phyloP scores from a whole-genome alignment of 1,140 invertebrate genomes.

The Drosophila kikkawai region DNA sequence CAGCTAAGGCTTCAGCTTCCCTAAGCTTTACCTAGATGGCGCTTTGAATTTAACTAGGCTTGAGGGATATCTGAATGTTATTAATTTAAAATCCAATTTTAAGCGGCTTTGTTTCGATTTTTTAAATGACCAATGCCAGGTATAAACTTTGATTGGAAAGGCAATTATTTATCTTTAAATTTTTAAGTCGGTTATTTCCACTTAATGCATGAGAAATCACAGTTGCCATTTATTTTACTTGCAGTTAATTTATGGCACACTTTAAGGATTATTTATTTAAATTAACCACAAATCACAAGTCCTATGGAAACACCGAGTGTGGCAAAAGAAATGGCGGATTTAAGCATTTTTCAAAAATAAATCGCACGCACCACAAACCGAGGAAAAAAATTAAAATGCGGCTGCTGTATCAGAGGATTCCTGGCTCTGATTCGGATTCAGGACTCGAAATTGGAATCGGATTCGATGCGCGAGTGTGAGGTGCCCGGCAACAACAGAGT shows the following conservation, averaged over 20 bases:
- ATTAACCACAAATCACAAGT: slow-evolving; percentile 74
- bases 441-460: slow-evolving; percentile 44
- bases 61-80: background rate
- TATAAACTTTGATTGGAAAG: background rate
- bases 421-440: slow-evolving; percentile 41
- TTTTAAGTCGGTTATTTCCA: background rate
- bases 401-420: slow-evolving; percentile 49
- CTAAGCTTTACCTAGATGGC: background rate
- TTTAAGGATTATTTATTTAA: slow-evolving; percentile 81
- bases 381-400: slow-evolving; percentile 73
- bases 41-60: background rate
- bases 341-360: slow-evolving; percentile 30
- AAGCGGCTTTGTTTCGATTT: background rate
- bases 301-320: slow-evolving; percentile 1
- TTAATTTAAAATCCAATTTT: background rate
- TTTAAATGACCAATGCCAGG: background rate
- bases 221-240: slow-evolving; percentile 9
- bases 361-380: slow-evolving; percentile 66
- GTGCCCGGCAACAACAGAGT: slow-evolving; percentile 63
- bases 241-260: slow-evolving; percentile 52
- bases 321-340: slow-evolving; percentile 34
- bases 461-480: slow-evolving; percentile 74
- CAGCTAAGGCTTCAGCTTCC: too few species aligned
- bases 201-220: background rate
- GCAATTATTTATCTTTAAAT: background rate